Evolutionary conservation across 2,113 vertebrate genomes (phyloP), one percentile per base, ranked within the genome.

Genomic region (Pipa parva): DNA sequence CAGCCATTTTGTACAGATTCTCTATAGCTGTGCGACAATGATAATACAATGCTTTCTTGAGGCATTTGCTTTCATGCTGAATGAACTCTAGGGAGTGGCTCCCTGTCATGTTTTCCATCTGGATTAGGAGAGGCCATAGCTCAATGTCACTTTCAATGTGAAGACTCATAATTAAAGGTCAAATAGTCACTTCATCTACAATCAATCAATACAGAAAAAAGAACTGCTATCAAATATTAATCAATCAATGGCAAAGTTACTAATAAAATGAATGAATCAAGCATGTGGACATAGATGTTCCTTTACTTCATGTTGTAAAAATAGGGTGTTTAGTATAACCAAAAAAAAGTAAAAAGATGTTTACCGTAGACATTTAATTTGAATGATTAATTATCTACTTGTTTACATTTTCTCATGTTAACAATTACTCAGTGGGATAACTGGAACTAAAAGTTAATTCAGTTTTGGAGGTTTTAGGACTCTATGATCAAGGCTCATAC

Each of bases 201-300:
- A 94, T 95, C 93, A 92, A 90, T 97, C 93, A 95, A 92, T 95
- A 93, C 89, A 94, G 89, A 87, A 90, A 89, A 89, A 92, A 89
- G 87, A 89, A 87, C 89, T 90, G 89, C 90, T 90, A 87, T 77
- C 74, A 81, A 83, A 83, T 80, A 84, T 85, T 83, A 90, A 90
- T 90, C 89, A 88, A 88, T 90, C 89, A 90, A 89, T 90, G 91
- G 91, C 93, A 95, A 90, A 88, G 61, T 78, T 85, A 86, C 91
- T 97, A 97, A 97, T 98, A 95, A 97, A 98, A 95, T 88, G 88
- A 86, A 97, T 98, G 93, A 93, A 97, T 97, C 93, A 97, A 88
- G 71, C 59, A 85, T 82, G 83, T 77, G 88, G 78, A 81, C 85
- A 86, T 81, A 81, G 84, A 82, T 77, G 79, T 63, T 68, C 62